phyloP scores from a whole-genome alignment of 2,888 invertebrate genomes.

The Mantis religiosa region DNA sequence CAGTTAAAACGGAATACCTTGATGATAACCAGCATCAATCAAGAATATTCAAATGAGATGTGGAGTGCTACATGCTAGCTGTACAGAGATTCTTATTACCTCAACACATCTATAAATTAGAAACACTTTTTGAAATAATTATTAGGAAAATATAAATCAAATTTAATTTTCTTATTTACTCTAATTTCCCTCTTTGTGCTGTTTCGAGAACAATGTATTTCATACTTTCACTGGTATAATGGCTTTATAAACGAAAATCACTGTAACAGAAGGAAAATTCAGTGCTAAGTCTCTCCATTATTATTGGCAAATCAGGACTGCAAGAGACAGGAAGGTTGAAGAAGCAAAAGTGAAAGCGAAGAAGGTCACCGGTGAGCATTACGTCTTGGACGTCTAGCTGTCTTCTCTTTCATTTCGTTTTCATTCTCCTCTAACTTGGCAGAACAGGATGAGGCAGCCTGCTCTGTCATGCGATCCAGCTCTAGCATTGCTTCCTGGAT shows the following conservation, averaged over 20 bases:
- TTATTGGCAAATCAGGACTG: not conserved
- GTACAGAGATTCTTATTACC: not conserved
- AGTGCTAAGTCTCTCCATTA: not conserved
- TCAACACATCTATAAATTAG: not conserved
- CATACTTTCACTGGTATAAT: not conserved
- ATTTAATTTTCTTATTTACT: not conserved
- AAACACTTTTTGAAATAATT: not conserved
- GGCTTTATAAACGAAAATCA: not conserved
- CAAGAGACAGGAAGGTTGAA: not conserved
- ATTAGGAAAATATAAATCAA: not conserved
- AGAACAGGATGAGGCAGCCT: not conserved
- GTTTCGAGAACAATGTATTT: not conserved
- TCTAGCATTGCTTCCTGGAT: slow-evolving; percentile 92
- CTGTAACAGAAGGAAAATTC: not conserved
- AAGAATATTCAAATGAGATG: not conserved
- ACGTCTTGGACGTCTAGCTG: not conserved
- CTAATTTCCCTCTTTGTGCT: not conserved
- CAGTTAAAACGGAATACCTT: not conserved
- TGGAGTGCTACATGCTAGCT: not conserved
- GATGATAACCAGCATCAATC: not conserved
- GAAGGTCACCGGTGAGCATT: slow-evolving; percentile 8
- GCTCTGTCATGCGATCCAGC: slow-evolving; percentile 65
- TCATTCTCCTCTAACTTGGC: not conserved
- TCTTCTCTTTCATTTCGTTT: not conserved
- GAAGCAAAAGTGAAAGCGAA: not conserved